Conservation (phyloP, 2,888 invertebrate species). For the Drosophila birchii region DNA sequence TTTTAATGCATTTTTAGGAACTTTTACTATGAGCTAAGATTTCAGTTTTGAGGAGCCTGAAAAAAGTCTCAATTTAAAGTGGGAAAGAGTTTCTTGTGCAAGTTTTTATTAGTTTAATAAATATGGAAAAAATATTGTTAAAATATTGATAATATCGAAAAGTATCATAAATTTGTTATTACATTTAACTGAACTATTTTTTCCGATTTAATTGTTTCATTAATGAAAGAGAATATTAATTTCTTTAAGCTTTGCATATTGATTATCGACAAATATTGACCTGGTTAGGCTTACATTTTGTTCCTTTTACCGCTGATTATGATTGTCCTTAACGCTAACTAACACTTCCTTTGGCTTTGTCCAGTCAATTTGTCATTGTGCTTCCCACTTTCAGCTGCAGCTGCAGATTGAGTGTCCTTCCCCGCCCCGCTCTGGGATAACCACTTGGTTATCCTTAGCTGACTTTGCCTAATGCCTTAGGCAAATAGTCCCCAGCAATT, state of each 20-base stretch:
- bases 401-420: slow-evolving; percentile 5
- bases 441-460: slow-evolving; percentile 13
- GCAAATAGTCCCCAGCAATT: slow-evolving; percentile 72
- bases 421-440: slow-evolving; percentile 3
- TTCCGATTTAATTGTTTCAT: no score
- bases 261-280: not conserved
- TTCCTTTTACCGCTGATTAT: not conserved
- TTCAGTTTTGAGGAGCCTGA: no score
- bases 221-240: no score
- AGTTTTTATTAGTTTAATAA: no score
- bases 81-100: no score
- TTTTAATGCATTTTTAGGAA: not conserved
- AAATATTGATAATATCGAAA: no score
- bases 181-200: not conserved
- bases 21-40: not conserved
- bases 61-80: no score
- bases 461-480: slow-evolving; percentile 45
- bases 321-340: slow-evolving; percentile 7
- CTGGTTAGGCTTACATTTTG: not conserved
- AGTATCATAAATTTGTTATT: not conserved
- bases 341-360: slow-evolving; percentile 26
- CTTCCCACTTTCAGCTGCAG: slow-evolving; percentile 14
- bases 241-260: no score
- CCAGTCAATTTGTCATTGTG: slow-evolving; percentile 47
- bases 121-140: no score